phyloP scores from a whole-genome alignment of 2,888 invertebrate genomes.

The Polymixis flavicincta region DNA sequence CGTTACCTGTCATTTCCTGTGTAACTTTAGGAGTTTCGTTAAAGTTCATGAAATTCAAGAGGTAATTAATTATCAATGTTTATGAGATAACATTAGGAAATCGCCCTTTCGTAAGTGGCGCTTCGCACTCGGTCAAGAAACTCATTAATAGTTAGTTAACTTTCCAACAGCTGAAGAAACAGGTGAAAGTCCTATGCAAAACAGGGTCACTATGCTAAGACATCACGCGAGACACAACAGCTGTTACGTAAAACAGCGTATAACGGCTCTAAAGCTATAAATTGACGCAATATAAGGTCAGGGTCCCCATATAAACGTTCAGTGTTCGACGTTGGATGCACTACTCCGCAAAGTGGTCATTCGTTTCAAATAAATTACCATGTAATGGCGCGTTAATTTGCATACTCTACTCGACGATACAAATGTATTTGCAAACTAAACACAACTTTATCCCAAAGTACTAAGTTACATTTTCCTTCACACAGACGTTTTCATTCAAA shows the following conservation, averaged over 20 bases:
- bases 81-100: constrained; percentile 55
- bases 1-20: constrained; percentile 3
- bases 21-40: constrained; percentile 4
- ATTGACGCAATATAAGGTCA: constrained; percentile 90
- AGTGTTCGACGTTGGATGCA: constrained; percentile 86
- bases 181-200: constrained; percentile 85
- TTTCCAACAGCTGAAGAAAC: constrained; percentile 74
- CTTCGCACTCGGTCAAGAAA: constrained; percentile 57
- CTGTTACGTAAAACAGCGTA: constrained; percentile 88
- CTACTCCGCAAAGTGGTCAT: constrained; percentile 90
- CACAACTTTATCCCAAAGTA: constrained; percentile 69
- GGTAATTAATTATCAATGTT: constrained; percentile 46
- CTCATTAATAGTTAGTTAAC: constrained; percentile 67
- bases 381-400: constrained; percentile 90
- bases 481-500: constrained; percentile 84
- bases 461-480: constrained; percentile 72
- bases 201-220: constrained; percentile 81
- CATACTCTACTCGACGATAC: constrained; percentile 84
- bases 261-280: constrained; percentile 88
- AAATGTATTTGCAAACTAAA: constrained; percentile 71
- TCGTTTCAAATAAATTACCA: constrained; percentile 91
- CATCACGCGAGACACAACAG: constrained; percentile 82
- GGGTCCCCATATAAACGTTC: constrained; percentile 89
- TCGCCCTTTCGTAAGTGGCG: constrained; percentile 43
- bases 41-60: constrained; percentile 51